Conservation (phyloP, 2,797 vertebrate species). For the Rhodeus uyekii region DNA sequence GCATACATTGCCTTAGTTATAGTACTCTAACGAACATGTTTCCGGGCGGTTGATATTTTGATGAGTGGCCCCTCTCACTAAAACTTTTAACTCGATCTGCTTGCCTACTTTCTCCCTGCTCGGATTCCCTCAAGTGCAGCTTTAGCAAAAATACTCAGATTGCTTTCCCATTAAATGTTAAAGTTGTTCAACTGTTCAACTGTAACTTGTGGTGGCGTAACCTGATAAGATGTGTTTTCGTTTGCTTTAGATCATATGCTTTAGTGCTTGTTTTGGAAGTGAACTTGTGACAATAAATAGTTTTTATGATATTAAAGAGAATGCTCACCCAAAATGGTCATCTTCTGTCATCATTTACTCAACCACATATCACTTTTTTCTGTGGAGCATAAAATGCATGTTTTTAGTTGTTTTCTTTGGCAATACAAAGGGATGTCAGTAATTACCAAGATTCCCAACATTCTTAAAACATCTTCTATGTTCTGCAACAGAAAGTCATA, state of each 20-base stretch:
- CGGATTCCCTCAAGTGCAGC: background rate
- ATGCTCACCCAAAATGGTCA: background rate
- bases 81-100: conserved; percentile 41
- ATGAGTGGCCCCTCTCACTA: conserved; percentile 44
- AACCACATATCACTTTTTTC: background rate
- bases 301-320: background rate
- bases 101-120: conserved; percentile 24
- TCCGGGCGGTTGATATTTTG: conserved; percentile 61
- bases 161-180: conserved; percentile 26
- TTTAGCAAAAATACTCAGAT: conserved; percentile 2
- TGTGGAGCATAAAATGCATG: background rate
- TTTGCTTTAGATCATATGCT: background rate
- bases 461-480: background rate
- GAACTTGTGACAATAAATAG: background rate
- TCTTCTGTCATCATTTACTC: background rate
- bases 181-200: background rate
- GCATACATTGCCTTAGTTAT: conserved; percentile 1
- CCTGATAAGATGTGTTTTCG: background rate
- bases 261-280: background rate
- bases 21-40: conserved; percentile 48
- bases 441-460: background rate
- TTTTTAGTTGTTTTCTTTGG: background rate
- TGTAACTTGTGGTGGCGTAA: conserved; percentile 1
- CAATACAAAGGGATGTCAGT: background rate
- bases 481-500: background rate